phyloP scores from a whole-genome alignment of 2,113 vertebrate species.

The Amia ocellicauda region DNA sequence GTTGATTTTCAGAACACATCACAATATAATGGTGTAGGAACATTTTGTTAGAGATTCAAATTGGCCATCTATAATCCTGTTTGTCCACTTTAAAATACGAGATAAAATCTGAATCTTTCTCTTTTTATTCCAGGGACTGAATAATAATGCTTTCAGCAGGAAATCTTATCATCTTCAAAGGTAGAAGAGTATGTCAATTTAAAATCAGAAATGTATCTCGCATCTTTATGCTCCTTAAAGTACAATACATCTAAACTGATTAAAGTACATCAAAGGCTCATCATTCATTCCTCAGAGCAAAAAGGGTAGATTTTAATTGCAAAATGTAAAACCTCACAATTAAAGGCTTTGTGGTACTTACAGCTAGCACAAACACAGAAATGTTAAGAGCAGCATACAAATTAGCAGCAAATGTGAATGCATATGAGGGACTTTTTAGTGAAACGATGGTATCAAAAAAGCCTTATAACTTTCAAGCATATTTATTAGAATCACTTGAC shows the following conservation, averaged over 20 bases:
- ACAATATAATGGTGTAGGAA: not conserved
- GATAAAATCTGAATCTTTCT: slow-evolving; percentile 56
- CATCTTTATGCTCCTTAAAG: slow-evolving; percentile 85
- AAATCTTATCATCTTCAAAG: slow-evolving; percentile 68
- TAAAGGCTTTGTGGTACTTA: slow-evolving; percentile 85
- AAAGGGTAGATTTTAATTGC: slow-evolving; percentile 93
- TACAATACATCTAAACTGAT: slow-evolving; percentile 89
- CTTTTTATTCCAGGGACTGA: slow-evolving; percentile 61
- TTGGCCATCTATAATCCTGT: slow-evolving; percentile 63
- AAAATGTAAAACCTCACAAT: slow-evolving; percentile 95
- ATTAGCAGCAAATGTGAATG: slow-evolving; percentile 59
- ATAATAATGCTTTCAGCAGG: slow-evolving; percentile 58
- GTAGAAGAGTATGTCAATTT: slow-evolving; percentile 70
- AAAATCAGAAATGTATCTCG: slow-evolving; percentile 81
- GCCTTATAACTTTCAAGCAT: slow-evolving; percentile 53
- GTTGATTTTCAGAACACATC: not conserved
- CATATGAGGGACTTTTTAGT: slow-evolving; percentile 22
- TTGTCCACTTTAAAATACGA: slow-evolving; percentile 65
- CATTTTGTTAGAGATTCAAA: slow-evolving; percentile 43
- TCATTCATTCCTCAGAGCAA: slow-evolving; percentile 82
- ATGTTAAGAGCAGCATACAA: slow-evolving; percentile 75
- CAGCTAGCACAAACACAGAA: slow-evolving; percentile 80
- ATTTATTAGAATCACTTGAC: slow-evolving; percentile 40
- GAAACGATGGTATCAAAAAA: slow-evolving; percentile 48
- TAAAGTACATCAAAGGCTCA: slow-evolving; percentile 86